These are phyloP conservation scores for Ctenopoma multispine DNA, from an alignment of 2,797 vertebrate genomes.

Conservation along the genomic window DNA sequence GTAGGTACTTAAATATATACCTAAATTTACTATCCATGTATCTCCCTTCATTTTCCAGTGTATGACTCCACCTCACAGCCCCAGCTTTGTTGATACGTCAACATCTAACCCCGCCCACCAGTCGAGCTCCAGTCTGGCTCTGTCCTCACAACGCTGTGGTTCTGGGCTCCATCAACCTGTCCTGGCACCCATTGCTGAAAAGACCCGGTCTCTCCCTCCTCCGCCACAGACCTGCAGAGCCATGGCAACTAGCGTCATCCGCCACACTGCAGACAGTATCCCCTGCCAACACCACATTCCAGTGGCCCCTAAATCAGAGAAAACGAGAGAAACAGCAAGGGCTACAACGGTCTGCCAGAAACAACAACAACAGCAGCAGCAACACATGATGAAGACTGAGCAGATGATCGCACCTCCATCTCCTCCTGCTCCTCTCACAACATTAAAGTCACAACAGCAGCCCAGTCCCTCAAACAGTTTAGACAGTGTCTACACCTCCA, in stretches of 20 bases:
- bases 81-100: constrained; percentile 88
- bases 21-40: constrained; percentile 1
- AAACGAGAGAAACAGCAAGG: constrained; percentile 61
- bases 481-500: constrained; percentile 58
- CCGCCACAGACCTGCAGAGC: constrained; percentile 84
- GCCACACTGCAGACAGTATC: constrained; percentile 89
- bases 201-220: constrained; percentile 57
- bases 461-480: constrained; percentile 55
- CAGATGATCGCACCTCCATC: constrained; percentile 57
- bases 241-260: constrained; percentile 92
- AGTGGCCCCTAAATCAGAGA: constrained; percentile 59
- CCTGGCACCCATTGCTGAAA: constrained; percentile 53
- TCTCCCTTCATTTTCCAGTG: constrained; percentile 83
- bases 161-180: constrained; percentile 55
- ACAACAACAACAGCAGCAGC: constrained; percentile 52
- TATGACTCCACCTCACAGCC: constrained; percentile 98
- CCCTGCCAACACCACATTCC: constrained; percentile 83
- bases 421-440: constrained; percentile 39
- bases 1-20: neutral
- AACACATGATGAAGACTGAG: constrained; percentile 59
- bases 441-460: constrained; percentile 58
- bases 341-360: constrained; percentile 50
- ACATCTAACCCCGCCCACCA: constrained; percentile 66
- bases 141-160: constrained; percentile 54
- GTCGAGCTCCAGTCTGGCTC: constrained; percentile 44